Conservation (phyloP, 2,888 invertebrate genomes). For the Euplexia lucipara region DNA sequence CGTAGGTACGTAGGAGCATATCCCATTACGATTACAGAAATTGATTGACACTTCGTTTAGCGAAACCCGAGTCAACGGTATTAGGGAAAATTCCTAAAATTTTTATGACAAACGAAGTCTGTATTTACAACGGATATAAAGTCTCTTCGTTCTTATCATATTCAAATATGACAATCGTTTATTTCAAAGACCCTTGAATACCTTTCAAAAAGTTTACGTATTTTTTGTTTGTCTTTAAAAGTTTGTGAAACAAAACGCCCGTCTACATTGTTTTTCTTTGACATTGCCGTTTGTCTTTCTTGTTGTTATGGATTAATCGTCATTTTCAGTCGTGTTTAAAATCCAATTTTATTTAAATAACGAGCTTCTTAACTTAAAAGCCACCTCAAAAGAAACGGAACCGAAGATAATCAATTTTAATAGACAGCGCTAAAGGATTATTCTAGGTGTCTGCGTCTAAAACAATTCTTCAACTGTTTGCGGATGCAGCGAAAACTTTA, state of each 20-base stretch:
- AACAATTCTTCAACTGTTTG: slow-evolving; percentile 56
- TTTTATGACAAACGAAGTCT: slow-evolving; percentile 53
- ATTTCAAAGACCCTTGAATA: slow-evolving; percentile 43
- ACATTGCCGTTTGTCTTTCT: slow-evolving; percentile 39
- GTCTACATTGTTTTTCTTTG: slow-evolving; percentile 44
- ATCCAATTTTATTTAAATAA: slow-evolving; percentile 41
- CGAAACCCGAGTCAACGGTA: slow-evolving; percentile 31
- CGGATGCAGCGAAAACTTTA: slow-evolving; percentile 61
- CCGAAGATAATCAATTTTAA: slow-evolving; percentile 50
- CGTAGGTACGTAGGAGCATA: slow-evolving; percentile 16
- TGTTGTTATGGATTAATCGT: slow-evolving; percentile 45
- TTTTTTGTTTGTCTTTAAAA: slow-evolving; percentile 49
- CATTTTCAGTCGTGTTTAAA: slow-evolving; percentile 44
- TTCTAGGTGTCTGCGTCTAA: slow-evolving; percentile 48
- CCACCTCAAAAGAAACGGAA: slow-evolving; percentile 35
- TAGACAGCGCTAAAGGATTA: slow-evolving; percentile 45
- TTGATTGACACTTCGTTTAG: slow-evolving; percentile 61
- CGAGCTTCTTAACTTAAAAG: slow-evolving; percentile 27
- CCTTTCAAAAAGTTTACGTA: slow-evolving; percentile 31
- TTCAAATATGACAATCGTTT: slow-evolving; percentile 53
- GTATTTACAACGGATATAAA: slow-evolving; percentile 50
- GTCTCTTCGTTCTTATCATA: slow-evolving; percentile 34
- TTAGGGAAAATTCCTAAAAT: slow-evolving; percentile 43
- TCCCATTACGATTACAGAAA: slow-evolving; percentile 53
- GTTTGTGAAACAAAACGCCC: slow-evolving; percentile 38